Evolutionary conservation across 2,797 vertebrate species (phyloP).

Genomic region (Enteromius unitaeniatus): DNA sequence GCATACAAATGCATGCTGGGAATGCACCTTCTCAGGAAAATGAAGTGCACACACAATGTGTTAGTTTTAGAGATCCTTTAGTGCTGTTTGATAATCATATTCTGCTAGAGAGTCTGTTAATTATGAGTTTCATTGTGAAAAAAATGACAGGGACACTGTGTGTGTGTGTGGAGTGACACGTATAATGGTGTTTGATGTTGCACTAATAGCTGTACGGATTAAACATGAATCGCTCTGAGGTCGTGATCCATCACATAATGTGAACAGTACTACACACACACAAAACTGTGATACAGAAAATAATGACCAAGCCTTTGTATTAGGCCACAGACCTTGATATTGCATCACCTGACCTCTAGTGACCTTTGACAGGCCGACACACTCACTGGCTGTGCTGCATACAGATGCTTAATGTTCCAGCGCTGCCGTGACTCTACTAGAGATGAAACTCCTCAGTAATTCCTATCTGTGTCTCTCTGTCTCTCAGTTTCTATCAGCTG

Average conservation of each 20-base stretch:
- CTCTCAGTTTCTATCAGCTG: slow-evolving; percentile 86
- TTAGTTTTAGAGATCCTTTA: not conserved
- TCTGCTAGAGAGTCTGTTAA: not conserved
- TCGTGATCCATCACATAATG: slow-evolving; percentile 14
- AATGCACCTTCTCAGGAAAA: not conserved
- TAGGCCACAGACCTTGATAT: not conserved
- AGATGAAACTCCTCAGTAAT: not conserved
- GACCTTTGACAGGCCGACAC: not conserved
- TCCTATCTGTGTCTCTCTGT: slow-evolving; percentile 32
- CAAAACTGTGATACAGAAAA: not conserved
- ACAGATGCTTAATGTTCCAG: slow-evolving; percentile 17
- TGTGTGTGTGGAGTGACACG: not conserved
- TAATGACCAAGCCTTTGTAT: not conserved
- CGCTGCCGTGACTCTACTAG: not conserved
- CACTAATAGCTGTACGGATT: slow-evolving; percentile 36
- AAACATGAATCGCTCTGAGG: slow-evolving; percentile 1
- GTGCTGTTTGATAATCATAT: not conserved
- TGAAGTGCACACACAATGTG: slow-evolving; percentile 6
- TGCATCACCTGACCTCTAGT: not conserved
- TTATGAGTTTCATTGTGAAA: not conserved
- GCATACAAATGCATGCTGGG: slow-evolving; percentile 22
- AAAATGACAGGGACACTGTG: not conserved
- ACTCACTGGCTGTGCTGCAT: not conserved
- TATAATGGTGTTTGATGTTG: slow-evolving; percentile 32
- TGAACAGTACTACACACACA: slow-evolving; percentile 3